These are phyloP conservation scores for Drosophila lacicola DNA, from an alignment of 2,888 invertebrate genomes.

Conservation along the genomic window DNA sequence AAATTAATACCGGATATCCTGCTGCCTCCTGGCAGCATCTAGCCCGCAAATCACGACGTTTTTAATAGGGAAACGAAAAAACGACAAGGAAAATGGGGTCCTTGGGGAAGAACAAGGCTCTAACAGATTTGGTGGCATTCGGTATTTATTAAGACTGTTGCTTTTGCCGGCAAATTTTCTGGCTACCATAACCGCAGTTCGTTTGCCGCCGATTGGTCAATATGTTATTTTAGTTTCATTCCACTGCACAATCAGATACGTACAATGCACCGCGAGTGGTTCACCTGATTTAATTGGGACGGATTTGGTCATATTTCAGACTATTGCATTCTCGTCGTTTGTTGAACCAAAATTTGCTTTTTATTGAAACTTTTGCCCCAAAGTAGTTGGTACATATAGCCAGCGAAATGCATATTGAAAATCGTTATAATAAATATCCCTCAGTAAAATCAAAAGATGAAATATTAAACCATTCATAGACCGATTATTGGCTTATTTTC, in stretches of 20 bases:
- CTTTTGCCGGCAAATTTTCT: constrained; percentile 1
- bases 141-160: constrained; percentile 32
- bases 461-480: not conserved
- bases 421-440: constrained; percentile 38
- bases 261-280: not conserved
- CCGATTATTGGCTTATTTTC: not conserved
- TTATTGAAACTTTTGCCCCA: constrained; percentile 10
- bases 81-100: constrained; percentile 14
- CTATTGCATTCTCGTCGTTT: not conserved
- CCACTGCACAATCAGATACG: constrained; percentile 59
- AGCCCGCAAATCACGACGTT: constrained; percentile 37
- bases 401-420: constrained; percentile 41
- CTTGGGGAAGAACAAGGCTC: constrained; percentile 31
- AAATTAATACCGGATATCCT: constrained; percentile 74
- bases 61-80: constrained; percentile 50
- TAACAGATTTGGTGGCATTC: constrained; percentile 66
- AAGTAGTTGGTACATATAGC: constrained; percentile 64
- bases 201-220: constrained; percentile 26
- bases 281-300: constrained; percentile 22
- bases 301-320: constrained; percentile 9
- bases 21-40: constrained; percentile 21
- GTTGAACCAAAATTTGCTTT: constrained; percentile 25
- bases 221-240: constrained; percentile 40
- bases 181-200: constrained; percentile 8
- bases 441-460: constrained; percentile 36